These are phyloP conservation scores for Nerophis lumbriciformis DNA, from an alignment of 2,113 vertebrate genomes.

Conservation along the genomic window DNA sequence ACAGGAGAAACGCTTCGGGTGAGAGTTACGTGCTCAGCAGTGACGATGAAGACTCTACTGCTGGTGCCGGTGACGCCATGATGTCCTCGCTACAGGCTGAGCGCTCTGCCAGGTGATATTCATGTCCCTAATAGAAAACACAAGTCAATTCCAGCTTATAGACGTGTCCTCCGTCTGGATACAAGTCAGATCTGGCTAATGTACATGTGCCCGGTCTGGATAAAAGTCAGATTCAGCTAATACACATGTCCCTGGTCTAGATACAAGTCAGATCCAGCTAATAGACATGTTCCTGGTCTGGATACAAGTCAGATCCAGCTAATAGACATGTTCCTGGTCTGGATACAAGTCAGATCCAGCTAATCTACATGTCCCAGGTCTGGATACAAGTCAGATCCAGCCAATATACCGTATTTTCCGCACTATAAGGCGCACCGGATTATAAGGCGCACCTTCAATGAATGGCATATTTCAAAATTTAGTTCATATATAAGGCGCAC, in stretches of 20 bases:
- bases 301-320: conserved; percentile 72
- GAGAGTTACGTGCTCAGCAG: conserved; percentile 91
- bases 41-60: conserved; percentile 81
- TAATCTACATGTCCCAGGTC: background rate
- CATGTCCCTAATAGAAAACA: background rate
- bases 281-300: background rate
- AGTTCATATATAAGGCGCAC: too few relatives aligned
- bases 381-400: background rate
- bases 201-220: background rate
- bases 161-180: background rate
- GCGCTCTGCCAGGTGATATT: too few relatives aligned
- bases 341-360: conserved; percentile 15
- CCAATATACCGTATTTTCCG: too few relatives aligned
- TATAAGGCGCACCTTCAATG: too few relatives aligned
- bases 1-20: conserved; percentile 18
- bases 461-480: too few relatives aligned
- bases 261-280: conserved; percentile 72
- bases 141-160: background rate
- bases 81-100: conserved; percentile 21
- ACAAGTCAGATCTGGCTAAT: conserved; percentile 22
- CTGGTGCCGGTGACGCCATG: conserved; percentile 24
- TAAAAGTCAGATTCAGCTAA: background rate
- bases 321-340: background rate
- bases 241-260: background rate
- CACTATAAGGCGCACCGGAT: too few relatives aligned